These are phyloP conservation scores for Nephrocerus scutellatus DNA, from an alignment of 2,888 invertebrate species.

Conservation along the genomic window DNA sequence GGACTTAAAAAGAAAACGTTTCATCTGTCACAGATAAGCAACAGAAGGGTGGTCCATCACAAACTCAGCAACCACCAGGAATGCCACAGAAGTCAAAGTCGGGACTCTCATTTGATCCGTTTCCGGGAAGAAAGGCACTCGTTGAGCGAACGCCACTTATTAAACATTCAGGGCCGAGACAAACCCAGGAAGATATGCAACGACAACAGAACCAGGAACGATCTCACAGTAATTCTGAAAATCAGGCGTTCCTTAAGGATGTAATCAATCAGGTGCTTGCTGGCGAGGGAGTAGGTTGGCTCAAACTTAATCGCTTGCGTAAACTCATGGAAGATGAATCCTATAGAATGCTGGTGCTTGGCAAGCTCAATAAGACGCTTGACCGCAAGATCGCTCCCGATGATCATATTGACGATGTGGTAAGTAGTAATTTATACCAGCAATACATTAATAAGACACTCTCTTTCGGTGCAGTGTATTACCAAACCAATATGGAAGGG, in stretches of 20 bases:
- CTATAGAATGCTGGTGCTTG: slow-evolving; percentile 90
- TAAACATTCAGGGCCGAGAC: slow-evolving; percentile 66
- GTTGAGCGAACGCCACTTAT: slow-evolving; percentile 87
- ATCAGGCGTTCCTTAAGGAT: slow-evolving; percentile 90
- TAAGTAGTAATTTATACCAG: slow-evolving; percentile 51
- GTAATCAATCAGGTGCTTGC: slow-evolving; percentile 52
- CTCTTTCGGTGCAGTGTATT: slow-evolving; percentile 56
- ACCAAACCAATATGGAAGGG: slow-evolving; percentile 92
- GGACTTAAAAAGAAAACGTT: no score
- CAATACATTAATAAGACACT: no score
- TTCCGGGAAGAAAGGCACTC: slow-evolving; percentile 73
- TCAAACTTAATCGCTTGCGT: slow-evolving; percentile 84
- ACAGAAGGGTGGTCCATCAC: slow-evolving; percentile 28
- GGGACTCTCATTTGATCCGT: slow-evolving; percentile 63
- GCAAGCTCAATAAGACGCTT: slow-evolving; percentile 87
- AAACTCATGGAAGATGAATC: slow-evolving; percentile 99
- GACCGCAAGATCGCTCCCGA: slow-evolving; percentile 89
- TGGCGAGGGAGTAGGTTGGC: slow-evolving; percentile 73
- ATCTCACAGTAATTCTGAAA: slow-evolving; percentile 75
- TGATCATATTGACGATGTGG: slow-evolving; percentile 97
- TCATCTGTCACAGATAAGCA: slow-evolving; percentile 30
- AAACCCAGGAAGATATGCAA: slow-evolving; percentile 60
- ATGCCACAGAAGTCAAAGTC: slow-evolving; percentile 36
- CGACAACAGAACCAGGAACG: slow-evolving; percentile 63
- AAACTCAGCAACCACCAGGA: slow-evolving; percentile 24